These are phyloP conservation scores for Sebastolobus alascanus DNA, from an alignment of 2,797 vertebrate species.

Conservation along the genomic window DNA sequence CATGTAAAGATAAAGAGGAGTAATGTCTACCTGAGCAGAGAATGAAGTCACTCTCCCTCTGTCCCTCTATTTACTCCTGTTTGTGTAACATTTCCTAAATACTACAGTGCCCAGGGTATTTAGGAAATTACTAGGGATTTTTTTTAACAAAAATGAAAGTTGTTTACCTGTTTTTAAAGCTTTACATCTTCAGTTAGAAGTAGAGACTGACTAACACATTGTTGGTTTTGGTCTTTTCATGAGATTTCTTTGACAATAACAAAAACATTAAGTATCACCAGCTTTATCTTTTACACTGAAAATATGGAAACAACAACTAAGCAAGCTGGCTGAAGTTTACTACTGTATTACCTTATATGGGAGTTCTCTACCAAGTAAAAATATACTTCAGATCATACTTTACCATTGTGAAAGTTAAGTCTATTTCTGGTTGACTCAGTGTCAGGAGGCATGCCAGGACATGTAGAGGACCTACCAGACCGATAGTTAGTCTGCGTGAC, in stretches of 20 bases:
- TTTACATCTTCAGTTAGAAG: too few relatives aligned
- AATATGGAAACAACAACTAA: background rate
- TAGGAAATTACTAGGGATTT: background rate
- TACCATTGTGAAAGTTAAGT: constrained; percentile 9
- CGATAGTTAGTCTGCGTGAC: constrained; percentile 24
- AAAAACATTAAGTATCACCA: background rate
- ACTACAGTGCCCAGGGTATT: background rate
- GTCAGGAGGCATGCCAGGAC: constrained; percentile 58
- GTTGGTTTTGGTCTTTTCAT: background rate
- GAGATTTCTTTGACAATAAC: background rate
- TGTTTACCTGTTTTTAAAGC: background rate
- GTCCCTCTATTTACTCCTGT: too few relatives aligned
- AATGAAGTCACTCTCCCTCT: fast-evolving
- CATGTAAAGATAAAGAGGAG: too few relatives aligned
- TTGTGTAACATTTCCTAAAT: background rate
- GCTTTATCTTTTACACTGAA: background rate
- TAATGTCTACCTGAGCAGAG: too few relatives aligned
- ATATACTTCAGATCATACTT: constrained; percentile 2
- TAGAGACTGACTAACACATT: background rate
- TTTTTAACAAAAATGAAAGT: background rate
- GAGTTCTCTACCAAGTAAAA: background rate
- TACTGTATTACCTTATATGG: background rate
- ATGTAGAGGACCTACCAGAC: constrained; percentile 42
- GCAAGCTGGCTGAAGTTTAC: background rate
- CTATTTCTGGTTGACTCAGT: constrained; percentile 45